Evolutionary conservation across 2,113 vertebrate genomes (phyloP).

Genomic region (Vanacampus margaritifer): DNA sequence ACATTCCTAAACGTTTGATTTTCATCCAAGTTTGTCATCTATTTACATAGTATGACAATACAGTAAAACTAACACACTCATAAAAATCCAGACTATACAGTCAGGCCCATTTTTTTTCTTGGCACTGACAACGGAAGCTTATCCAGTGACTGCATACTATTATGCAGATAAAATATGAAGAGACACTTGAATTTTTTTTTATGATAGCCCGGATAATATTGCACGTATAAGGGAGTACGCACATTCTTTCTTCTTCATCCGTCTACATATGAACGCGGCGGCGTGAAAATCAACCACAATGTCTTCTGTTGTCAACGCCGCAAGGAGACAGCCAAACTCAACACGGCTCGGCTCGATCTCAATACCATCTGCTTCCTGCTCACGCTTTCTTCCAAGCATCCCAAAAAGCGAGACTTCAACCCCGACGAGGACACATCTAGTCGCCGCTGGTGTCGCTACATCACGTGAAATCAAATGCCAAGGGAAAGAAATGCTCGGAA

Average conservation of each 20-base stretch:
- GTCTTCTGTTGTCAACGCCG: constrained; percentile 37
- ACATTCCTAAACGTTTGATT: no score
- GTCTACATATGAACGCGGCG: constrained; percentile 27
- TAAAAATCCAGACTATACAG: constrained; percentile 3
- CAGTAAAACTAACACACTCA: neutral
- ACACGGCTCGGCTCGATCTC: constrained; percentile 49
- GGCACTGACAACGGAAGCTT: constrained; percentile 14
- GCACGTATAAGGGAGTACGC: neutral
- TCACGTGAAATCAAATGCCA: constrained; percentile 26
- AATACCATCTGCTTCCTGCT: constrained; percentile 66
- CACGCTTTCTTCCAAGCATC: constrained; percentile 26
- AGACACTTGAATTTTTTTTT: constrained; percentile 7
- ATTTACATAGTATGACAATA: neutral
- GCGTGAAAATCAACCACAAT: constrained; percentile 42
- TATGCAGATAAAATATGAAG: constrained; percentile 32
- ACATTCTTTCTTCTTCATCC: constrained; percentile 19
- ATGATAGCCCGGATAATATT: constrained; percentile 2
- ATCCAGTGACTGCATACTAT: constrained; percentile 40
- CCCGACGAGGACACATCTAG: constrained; percentile 29
- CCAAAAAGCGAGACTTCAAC: constrained; percentile 37
- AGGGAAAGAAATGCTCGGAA: constrained; percentile 18
- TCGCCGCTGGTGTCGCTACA: neutral
- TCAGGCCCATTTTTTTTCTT: constrained; percentile 1
- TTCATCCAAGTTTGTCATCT: no score
- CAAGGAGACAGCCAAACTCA: constrained; percentile 19